Evolutionary conservation across 2,797 vertebrate genomes (phyloP).

Genomic region (Poecilia wingei): DNA sequence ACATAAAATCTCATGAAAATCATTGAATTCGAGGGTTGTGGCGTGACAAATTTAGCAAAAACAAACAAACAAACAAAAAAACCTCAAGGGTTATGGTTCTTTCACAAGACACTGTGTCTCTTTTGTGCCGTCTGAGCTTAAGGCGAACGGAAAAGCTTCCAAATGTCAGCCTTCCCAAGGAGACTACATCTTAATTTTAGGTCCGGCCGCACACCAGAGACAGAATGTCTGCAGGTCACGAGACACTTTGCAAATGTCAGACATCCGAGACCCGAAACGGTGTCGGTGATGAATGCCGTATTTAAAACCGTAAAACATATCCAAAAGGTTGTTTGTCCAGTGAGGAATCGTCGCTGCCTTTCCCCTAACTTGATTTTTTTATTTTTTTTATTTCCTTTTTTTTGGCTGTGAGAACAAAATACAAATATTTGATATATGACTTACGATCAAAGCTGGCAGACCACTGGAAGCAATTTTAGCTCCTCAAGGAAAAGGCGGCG

Average conservation of each 20-base stretch:
- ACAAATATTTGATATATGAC: slow-evolving; percentile 22
- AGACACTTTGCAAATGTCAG: slow-evolving; percentile 45
- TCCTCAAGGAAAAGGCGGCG: slow-evolving; percentile 19
- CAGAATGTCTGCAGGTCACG: slow-evolving; percentile 32
- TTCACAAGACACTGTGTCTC: background rate
- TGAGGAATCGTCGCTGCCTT: slow-evolving; percentile 15
- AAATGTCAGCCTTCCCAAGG: slow-evolving; percentile 48
- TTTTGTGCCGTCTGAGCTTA: slow-evolving; percentile 41
- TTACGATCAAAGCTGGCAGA: slow-evolving; percentile 42
- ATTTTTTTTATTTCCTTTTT: background rate
- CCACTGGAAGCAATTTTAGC: slow-evolving; percentile 29
- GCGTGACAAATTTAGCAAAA: background rate
- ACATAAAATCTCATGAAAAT: too few species aligned
- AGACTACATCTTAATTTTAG: slow-evolving; percentile 36
- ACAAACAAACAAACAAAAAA: background rate
- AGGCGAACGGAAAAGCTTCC: slow-evolving; percentile 41
- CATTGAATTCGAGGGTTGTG: background rate
- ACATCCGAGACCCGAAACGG: slow-evolving; percentile 18
- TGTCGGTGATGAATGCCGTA: slow-evolving; percentile 18
- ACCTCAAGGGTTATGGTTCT: background rate
- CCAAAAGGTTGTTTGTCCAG: slow-evolving; percentile 30
- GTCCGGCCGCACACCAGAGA: slow-evolving; percentile 3
- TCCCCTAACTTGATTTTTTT: slow-evolving; percentile 38
- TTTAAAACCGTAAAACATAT: slow-evolving; percentile 28
- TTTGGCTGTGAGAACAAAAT: slow-evolving; percentile 26